Base-by-base conservation (phyloP, 2,888 invertebrate species). In the Chromoteleia sp. region DNA sequence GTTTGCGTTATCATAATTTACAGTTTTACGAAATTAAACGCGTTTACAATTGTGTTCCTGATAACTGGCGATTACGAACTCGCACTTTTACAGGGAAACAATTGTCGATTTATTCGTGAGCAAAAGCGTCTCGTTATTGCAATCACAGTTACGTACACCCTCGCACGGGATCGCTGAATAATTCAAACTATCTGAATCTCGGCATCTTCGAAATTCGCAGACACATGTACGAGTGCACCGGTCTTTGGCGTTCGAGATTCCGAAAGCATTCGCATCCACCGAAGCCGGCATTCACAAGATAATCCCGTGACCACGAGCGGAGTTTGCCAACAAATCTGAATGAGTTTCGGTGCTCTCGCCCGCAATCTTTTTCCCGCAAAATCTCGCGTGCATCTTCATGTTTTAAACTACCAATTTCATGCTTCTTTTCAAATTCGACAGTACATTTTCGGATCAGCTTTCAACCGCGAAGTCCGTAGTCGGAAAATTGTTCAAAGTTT, bases 171-270 rank as follows among this genome's bases (percentile, higher is more conserved):
- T 82, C 80, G 59, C 83, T 83, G 85, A 84, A 85, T 85, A 77
- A 85, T 85, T 83, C 83, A 85, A 80, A 77, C 81, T 75, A 82
- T 79, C 76, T 63, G 79, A 78, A 78, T 78, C 78, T 63, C 82
- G 78, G 82, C 78, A 82, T 82, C 80, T 80, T 77, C 82, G 82
- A 83, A 83, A 83, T 80, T 79, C 82, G 82, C 77, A 83, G 79
- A 83, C 83, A 83, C 80, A 81, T 83, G 83, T 83, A 79, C 82
- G 74, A 75, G 70, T 75, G 78, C 71, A 79, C 70, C 70, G 79
- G 82, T 82, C 82, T 79, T 82, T 82, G 79, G 77, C 70, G 74
- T 65, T 78, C 70, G 82, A 74, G 78, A 82, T 82, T 82, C 82
- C 82, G 54, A 70, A 75, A 82, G 78, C 78, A 79, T 82, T 82